phyloP scores from a whole-genome alignment of 2,113 vertebrate genomes.

The Hippocampus abdominalis region DNA sequence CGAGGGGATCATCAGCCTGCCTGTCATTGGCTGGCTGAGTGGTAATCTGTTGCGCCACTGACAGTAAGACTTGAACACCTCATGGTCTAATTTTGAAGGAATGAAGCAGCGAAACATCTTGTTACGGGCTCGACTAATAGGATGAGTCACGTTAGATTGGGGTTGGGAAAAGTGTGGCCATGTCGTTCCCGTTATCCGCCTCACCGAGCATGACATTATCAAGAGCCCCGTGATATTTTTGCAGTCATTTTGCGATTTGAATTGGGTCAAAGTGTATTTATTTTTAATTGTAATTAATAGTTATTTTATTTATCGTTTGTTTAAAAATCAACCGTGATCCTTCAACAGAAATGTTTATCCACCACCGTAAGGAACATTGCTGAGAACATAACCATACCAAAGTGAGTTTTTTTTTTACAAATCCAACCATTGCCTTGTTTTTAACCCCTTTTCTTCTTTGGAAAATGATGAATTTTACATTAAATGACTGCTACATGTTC shows the following conservation, averaged over 20 bases:
- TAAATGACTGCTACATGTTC: no score
- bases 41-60: conserved; percentile 37
- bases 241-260: neutral
- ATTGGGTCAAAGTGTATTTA: no score
- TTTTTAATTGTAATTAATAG: no score
- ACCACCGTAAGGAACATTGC: no score
- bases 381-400: no score
- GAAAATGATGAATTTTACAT: no score
- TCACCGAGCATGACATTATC: neutral
- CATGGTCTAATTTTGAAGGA: conserved; percentile 30
- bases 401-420: no score
- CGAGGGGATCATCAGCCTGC: conserved; percentile 23
- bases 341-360: no score
- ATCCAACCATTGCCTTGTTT: no score
- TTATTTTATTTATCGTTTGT: no score
- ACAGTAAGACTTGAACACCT: conserved; percentile 40
- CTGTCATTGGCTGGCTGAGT: conserved; percentile 47
- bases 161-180: neutral
- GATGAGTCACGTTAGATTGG: neutral
- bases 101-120: conserved; percentile 11
- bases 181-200: neutral
- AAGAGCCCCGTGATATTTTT: neutral
- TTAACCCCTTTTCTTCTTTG: no score
- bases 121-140: conserved; percentile 10
- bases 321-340: no score